Conservation (phyloP, 2,113 vertebrate genomes). For the Vimba vimba region DNA sequence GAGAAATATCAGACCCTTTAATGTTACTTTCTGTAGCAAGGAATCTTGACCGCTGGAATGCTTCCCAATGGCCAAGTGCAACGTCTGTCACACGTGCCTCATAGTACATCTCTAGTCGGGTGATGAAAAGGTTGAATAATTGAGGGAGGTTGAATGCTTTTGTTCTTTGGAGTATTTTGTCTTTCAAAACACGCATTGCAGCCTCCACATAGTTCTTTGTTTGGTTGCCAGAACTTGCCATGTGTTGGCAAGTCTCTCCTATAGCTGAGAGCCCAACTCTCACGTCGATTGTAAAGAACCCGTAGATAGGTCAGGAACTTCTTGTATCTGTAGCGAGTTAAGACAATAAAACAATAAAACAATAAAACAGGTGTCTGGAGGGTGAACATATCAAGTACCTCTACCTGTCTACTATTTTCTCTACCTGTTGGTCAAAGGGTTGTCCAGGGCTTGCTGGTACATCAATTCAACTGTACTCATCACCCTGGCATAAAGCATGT, state of each 20-base stretch:
- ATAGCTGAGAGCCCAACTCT: not conserved
- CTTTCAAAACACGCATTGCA: not conserved
- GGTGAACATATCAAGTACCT: not conserved
- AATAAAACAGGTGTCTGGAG: not conserved
- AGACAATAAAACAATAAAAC: not conserved
- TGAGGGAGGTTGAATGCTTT: not conserved
- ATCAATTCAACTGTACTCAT: not conserved
- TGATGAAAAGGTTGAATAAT: not conserved
- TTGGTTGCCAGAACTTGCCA: not conserved
- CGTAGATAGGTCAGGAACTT: not conserved
- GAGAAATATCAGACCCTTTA: not conserved
- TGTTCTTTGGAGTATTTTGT: not conserved
- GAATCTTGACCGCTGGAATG: not conserved
- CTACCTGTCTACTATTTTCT: not conserved
- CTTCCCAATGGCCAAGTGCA: slow-evolving; percentile 2
- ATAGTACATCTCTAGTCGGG: not conserved
- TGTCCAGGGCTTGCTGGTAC: not conserved
- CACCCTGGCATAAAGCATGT: not conserved
- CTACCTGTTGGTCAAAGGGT: slow-evolving; percentile 1
- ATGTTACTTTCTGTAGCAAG: not conserved
- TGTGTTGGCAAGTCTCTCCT: not conserved
- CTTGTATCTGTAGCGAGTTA: not conserved
- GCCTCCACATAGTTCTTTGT: not conserved
- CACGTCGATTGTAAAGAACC: not conserved
- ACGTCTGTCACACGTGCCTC: not conserved